Base-by-base conservation (phyloP, 2,888 invertebrate genomes). In the Sesia bembeciformis region DNA sequence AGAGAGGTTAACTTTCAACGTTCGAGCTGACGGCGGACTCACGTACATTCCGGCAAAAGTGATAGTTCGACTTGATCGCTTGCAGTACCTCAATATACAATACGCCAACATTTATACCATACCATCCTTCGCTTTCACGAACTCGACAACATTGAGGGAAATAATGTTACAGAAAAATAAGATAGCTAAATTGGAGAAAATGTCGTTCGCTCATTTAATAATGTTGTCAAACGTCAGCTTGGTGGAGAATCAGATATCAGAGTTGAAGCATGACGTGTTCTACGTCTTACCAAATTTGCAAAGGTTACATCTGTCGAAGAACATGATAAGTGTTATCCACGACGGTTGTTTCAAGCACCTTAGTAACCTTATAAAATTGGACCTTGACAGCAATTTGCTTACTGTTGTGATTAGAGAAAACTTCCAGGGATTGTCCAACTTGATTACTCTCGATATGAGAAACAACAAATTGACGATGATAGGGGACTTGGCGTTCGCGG, bases 321-420 rank as follows among this genome's bases (percentile, higher is more conserved):
- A 98, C 78, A 93, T 93, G 68, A 91, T 98, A 59, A 94, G 94
- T 62, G 92, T 93, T 5, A 86, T 97, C 49, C 97, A 98, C 68
- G 96, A 97, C 55, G 94, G 95, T 57, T 95, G 98, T 53, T 97
- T 96, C 76, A 91, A 91, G 64, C 92, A 94, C 67, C 82, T 96
- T 68, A 91, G 91, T 42, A 93, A 94, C 66, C 90, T 98, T 56
- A 92, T 94, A 57, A 94, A 94, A 67, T 86, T 98, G 59, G 96
- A 97, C 76, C 84, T 98, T 63, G 95, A 94, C 73, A 91, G 91
- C 67, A 96, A 94, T 86, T 91, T 93, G 69, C 91, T 96, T 64
- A 92, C 93, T 61, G 93, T 94, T 39, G 86, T 96, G 67, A 94
- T 94, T 57, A 91, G 93, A 61, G 94, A 95, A 68, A 94, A 94